Percentiles rank a stretch among this genome's conserved stretches.
Conservation (phyloP, 1,140 invertebrate genomes). For the Cepaea nemoralis region DNA sequence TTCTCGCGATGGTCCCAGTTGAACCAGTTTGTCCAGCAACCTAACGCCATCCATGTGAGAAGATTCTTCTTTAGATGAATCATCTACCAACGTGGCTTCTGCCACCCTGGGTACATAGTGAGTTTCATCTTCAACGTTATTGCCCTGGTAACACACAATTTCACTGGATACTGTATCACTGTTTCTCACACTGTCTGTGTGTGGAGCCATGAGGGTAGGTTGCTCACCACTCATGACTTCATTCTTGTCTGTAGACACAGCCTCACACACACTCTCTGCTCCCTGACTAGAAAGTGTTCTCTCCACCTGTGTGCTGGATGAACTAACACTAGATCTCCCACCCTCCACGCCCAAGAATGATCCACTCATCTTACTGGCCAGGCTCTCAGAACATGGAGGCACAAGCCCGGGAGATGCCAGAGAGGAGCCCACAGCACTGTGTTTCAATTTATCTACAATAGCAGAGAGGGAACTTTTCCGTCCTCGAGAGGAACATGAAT, state of each 20-base stretch:
- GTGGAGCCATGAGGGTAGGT: no score
- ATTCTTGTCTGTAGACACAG: no score
- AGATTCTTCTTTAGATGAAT: constrained; percentile 47
- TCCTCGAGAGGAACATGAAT: constrained; percentile 58
- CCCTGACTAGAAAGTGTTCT: background rate
- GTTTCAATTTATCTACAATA: constrained; percentile 85
- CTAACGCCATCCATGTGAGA: constrained; percentile 31
- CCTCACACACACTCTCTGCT: no score
- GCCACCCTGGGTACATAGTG: background rate
- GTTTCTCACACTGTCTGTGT: background rate
- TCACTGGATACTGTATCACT: background rate
- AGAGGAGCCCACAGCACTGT: constrained; percentile 19
- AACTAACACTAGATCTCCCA: background rate
- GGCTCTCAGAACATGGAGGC: background rate
- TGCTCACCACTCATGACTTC: no score
- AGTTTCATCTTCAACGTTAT: background rate
- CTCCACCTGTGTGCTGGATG: background rate
- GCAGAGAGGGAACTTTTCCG: constrained; percentile 85
- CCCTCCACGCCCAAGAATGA: background rate
- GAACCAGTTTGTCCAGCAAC: background rate
- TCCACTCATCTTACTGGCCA: background rate
- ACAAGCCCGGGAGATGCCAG: background rate
- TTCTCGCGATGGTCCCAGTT: background rate
- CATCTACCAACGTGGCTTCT: background rate
- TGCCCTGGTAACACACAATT: background rate